Base-by-base conservation (phyloP, 2,888 invertebrate genomes). In the Keiferia lycopersicella region DNA sequence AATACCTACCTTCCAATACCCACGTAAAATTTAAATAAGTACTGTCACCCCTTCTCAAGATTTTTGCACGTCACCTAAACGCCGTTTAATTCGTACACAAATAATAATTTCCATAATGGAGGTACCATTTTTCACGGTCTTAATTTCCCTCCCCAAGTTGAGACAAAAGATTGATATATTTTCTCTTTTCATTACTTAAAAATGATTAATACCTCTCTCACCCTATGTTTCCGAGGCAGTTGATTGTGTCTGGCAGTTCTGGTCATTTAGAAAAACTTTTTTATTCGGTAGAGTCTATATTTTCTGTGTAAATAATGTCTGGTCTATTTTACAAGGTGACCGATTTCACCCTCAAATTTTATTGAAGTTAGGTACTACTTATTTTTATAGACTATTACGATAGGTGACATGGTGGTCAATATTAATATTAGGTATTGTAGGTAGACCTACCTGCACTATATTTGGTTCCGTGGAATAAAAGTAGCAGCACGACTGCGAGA, bases 131-230 rank as follows among this genome's bases (percentile, higher is more conserved):
- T 84, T 87, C 86, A 79, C 64, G 74, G 80, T 79, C 84, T 86
- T 89, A 87, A 87, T 86, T 87, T 84, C 78, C 76, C 77, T 75
- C 79, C 71, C 71, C 56, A 62, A 76, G 66, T 73, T 78, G 80
- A 87, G 82, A 87, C 88, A 88, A 88, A 86, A 88, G 87, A 88
- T 88, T 87, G 88, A 88, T 88, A 87, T 83, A 85, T 87, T 80
- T 77, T 78, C 77, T 79, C 80, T 82, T 87, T 88, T 87, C 84
- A 88, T 88, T 87, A 83, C 78, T 73, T 85, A 81, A 82, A 81
- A 83, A 86, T 87, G 83, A 88, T 88, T 83, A 83, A 87, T 87
- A 70, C 65, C 67, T 76, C 71, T 72, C 57, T 68, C 77, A 75
- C 81, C 82, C 82, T 75, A 73, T 58, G 38, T 64, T 61, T 60